These are phyloP conservation scores for Drosophila maculinotata DNA, from an alignment of 2,888 invertebrate genomes.

Conservation along the genomic window DNA sequence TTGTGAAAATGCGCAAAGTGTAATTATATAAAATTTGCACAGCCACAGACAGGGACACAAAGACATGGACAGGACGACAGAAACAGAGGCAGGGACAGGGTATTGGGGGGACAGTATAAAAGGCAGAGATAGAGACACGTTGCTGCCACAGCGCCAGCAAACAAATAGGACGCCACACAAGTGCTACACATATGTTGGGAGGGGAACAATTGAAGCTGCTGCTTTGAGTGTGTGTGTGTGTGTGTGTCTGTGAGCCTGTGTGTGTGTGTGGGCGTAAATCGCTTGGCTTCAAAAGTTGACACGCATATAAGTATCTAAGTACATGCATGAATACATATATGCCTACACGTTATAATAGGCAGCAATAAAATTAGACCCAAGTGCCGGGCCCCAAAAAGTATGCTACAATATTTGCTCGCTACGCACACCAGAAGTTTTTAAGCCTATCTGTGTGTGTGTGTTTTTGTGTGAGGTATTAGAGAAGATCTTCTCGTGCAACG, in stretches of 20 bases:
- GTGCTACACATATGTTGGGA: conserved; percentile 68
- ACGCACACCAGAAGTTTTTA: conserved; percentile 52
- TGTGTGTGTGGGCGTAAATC: conserved; percentile 53
- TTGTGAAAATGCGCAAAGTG: conserved; percentile 82
- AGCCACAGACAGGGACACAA: conserved; percentile 53
- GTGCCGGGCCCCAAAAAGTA: conserved; percentile 60
- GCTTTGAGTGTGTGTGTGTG: conserved; percentile 47
- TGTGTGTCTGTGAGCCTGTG: conserved; percentile 5
- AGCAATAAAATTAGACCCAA: conserved; percentile 72
- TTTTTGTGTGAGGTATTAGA: conserved; percentile 10
- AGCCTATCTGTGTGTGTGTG: conserved; percentile 22
- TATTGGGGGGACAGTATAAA: not conserved
- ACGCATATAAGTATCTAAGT: conserved; percentile 54
- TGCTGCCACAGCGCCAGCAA: conserved; percentile 67
- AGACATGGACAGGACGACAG: conserved; percentile 23
- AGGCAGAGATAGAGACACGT: conserved; percentile 8
- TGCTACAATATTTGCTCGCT: conserved; percentile 70
- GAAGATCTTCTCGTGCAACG: conserved; percentile 27
- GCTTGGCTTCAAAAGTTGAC: conserved; percentile 76
- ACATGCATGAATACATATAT: conserved; percentile 20
- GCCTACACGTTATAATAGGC: conserved; percentile 64
- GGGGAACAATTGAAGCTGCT: conserved; percentile 42
- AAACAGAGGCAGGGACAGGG: not conserved
- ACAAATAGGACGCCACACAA: conserved; percentile 70
- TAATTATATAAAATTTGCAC: conserved; percentile 80